Percentiles rank a stretch among this genome's conserved stretches.
Conservation (phyloP, 2,888 invertebrate species). For the Itoplectis maculator region DNA sequence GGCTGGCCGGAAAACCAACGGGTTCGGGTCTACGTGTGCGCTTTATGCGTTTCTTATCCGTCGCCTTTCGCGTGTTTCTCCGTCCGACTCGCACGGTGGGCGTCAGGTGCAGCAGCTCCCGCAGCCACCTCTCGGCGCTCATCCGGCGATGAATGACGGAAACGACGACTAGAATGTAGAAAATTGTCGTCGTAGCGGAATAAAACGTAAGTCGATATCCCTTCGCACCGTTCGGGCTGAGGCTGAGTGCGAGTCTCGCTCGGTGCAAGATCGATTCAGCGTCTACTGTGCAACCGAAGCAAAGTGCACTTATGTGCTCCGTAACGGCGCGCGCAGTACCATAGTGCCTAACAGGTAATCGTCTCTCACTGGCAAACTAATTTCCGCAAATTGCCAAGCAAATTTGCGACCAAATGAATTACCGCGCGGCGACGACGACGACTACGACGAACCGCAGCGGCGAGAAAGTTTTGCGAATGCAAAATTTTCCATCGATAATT, state of each 20-base stretch:
- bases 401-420: conserved; percentile 52
- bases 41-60: conserved; percentile 52
- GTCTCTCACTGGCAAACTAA: conserved; percentile 50
- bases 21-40: neutral
- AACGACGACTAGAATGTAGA: conserved; percentile 15
- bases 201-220: neutral
- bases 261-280: conserved; percentile 10
- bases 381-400: conserved; percentile 60
- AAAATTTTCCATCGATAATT: conserved; percentile 44
- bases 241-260: neutral
- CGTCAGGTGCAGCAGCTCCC: neutral
- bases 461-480: conserved; percentile 22
- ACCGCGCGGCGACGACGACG: conserved; percentile 25
- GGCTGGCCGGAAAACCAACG: conserved; percentile 34
- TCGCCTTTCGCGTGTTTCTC: conserved; percentile 17
- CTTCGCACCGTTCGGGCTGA: neutral
- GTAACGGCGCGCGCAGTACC: neutral
- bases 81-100: neutral
- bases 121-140: neutral
- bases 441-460: neutral
- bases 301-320: neutral
- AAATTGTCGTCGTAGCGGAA: neutral
- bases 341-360: conserved; percentile 27
- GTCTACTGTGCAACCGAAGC: too few relatives aligned
- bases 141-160: conserved; percentile 2